Evolutionary conservation across 2,113 vertebrate genomes (phyloP).

Genomic region (Catharus bicknelli): DNA sequence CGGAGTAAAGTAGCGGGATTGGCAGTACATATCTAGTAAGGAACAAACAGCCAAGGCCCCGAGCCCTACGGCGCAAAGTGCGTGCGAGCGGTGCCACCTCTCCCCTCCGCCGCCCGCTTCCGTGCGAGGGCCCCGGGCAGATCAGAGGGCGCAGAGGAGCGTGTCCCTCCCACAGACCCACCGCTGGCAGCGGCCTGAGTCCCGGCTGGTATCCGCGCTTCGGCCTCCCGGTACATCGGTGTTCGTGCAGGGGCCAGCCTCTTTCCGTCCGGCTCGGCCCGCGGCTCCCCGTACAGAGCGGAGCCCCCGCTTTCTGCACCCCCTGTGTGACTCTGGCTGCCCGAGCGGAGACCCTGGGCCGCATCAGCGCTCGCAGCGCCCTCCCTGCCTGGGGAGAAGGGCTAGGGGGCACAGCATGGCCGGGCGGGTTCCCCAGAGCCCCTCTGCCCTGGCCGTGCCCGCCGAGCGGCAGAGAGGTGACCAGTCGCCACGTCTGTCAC

Average conservation of each 20-base stretch:
- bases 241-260: neutral
- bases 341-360: neutral
- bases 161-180: neutral
- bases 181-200: no score
- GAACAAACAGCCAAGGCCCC: neutral
- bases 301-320: neutral
- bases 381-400: neutral
- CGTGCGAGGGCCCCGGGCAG: no score
- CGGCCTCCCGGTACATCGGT: neutral
- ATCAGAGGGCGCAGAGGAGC: neutral
- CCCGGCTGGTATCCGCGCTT: neutral
- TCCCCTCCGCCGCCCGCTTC: neutral
- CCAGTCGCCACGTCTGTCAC: accelerated
- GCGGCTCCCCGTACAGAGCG: accelerated
- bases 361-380: accelerated
- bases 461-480: neutral
- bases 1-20: neutral
- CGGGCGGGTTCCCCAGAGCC: neutral
- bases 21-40: neutral
- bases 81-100: neutral
- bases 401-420: no score
- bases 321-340: accelerated
- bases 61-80: neutral
- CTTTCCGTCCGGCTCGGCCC: neutral
- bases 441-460: neutral